Conservation (phyloP, 2,113 vertebrate genomes). For the Microcebus lehilahytsara region DNA sequence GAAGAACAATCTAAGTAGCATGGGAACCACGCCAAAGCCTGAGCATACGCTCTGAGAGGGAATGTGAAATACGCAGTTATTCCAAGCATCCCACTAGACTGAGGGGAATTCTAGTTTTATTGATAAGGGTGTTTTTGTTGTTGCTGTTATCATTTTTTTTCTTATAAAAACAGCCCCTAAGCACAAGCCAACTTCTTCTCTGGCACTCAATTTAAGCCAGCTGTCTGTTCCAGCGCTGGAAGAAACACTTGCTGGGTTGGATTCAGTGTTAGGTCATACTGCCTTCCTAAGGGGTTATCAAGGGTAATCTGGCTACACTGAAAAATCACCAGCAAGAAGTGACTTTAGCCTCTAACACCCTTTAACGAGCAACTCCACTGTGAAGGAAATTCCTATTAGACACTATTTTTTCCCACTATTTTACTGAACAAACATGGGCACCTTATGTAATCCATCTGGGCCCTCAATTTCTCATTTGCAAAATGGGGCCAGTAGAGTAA, state of each 20-base stretch:
- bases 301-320: neutral
- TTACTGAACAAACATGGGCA: neutral
- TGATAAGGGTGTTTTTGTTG: neutral
- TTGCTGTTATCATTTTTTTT: neutral
- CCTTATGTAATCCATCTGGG: neutral
- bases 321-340: neutral
- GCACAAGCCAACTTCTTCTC: neutral
- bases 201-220: neutral
- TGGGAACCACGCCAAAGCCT: neutral
- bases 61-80: neutral
- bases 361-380: neutral
- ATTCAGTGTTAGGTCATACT: neutral
- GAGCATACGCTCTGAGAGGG: rapidly evolving
- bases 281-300: neutral
- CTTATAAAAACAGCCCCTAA: neutral
- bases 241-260: neutral
- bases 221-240: neutral
- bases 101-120: neutral
- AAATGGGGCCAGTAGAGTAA: neutral
- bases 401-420: neutral
- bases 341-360: neutral
- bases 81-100: neutral
- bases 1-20: neutral
- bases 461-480: neutral
- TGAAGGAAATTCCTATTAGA: neutral